These are phyloP conservation scores for Lerista edwardsae DNA, from an alignment of 2,797 vertebrate species.

Conservation along the genomic window DNA sequence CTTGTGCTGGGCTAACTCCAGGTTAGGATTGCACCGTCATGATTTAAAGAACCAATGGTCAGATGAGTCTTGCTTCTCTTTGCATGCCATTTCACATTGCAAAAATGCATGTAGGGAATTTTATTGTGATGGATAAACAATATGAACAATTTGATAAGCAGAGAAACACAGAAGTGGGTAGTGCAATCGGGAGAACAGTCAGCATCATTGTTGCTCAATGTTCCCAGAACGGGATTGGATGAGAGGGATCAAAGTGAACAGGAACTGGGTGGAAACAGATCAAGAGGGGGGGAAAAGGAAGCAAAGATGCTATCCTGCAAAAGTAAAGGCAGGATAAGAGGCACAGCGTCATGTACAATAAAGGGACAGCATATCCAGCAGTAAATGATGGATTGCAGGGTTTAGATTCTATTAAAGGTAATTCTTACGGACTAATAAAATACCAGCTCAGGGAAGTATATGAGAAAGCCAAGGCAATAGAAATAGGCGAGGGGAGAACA, in stretches of 20 bases:
- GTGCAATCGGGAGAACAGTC: constrained; percentile 24
- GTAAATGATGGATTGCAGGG: constrained; percentile 48
- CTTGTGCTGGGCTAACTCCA: too few species aligned
- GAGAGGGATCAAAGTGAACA: too few species aligned
- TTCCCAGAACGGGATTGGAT: too few species aligned
- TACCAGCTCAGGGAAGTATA: constrained; percentile 50
- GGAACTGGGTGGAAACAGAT: constrained; percentile 10
- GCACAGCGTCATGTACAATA: constrained; percentile 37
- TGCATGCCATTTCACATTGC: too few species aligned
- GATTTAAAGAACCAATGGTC: too few species aligned
- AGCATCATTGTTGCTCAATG: constrained; percentile 47
- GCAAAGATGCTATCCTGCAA: constrained; percentile 41
- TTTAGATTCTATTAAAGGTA: constrained; percentile 45
- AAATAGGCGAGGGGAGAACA: constrained; percentile 33
- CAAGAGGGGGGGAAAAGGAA: constrained; percentile 10
- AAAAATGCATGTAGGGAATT: too few species aligned
- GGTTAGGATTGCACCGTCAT: too few species aligned
- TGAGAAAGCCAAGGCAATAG: constrained; percentile 42
- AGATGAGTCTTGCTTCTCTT: too few species aligned
- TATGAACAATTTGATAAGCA: constrained; percentile 26
- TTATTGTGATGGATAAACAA: too few species aligned
- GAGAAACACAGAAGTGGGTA: constrained; percentile 50
- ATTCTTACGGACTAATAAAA: constrained; percentile 45
- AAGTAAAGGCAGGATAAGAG: constrained; percentile 45
- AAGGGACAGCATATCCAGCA: constrained; percentile 48